These are phyloP conservation scores for Heteropelma amictum DNA, from an alignment of 2,888 invertebrate species.

Conservation along the genomic window DNA sequence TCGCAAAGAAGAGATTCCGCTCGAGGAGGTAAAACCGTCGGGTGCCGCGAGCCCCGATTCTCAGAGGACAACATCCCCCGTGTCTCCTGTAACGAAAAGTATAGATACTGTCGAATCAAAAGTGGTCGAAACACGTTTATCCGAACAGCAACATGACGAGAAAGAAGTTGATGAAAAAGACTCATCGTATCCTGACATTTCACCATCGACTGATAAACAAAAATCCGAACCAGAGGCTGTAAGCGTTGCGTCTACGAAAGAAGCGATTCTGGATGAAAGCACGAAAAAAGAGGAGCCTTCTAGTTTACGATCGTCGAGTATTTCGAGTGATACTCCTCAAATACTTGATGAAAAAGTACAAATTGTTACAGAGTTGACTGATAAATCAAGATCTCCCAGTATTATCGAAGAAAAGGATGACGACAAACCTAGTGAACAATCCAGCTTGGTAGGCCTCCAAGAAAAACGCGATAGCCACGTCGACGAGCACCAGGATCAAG, in stretches of 20 bases:
- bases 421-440: not conserved
- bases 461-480: not conserved
- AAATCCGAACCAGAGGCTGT: too few species aligned
- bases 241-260: too few species aligned
- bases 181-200: not conserved
- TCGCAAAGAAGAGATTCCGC: conserved; percentile 7
- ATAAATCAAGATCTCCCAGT: not conserved
- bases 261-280: too few species aligned
- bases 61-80: too few species aligned
- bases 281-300: too few species aligned
- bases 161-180: not conserved
- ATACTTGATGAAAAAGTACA: conserved; percentile 2
- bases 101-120: not conserved
- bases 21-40: too few species aligned
- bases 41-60: too few species aligned
- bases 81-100: too few species aligned
- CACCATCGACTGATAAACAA: not conserved
- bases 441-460: not conserved
- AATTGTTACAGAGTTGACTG: not conserved
- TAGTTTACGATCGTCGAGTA: conserved; percentile 29
- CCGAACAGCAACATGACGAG: not conserved
- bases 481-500: too few species aligned
- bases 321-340: conserved; percentile 17
- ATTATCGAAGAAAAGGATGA: not conserved
- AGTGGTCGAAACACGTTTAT: too few species aligned